Percentiles rank a stretch among this genome's conserved stretches.
Conservation (phyloP, 1,140 invertebrate species). For the Orchestia grillus region DNA sequence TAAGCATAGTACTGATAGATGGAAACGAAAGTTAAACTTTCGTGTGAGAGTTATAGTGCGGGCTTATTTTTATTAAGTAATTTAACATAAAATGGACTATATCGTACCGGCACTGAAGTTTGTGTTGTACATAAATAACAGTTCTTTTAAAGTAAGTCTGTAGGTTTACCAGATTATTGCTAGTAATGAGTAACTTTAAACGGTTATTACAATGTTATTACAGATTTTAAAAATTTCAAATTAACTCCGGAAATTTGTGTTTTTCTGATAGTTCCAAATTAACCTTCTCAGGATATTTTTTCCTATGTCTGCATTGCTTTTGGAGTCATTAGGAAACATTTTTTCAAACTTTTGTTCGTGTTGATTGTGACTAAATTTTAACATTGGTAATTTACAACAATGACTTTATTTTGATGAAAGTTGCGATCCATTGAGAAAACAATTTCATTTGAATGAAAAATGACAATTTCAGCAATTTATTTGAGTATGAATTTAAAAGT, state of each 20-base stretch:
- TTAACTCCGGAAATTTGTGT: not conserved
- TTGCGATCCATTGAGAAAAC: not conserved
- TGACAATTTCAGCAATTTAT: not conserved
- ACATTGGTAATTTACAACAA: not conserved
- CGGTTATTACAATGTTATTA: not conserved
- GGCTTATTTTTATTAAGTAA: not conserved
- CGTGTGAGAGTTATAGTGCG: not conserved
- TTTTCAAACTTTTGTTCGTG: not conserved
- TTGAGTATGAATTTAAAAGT: not conserved
- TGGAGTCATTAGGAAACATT: not conserved
- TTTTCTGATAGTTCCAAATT: not conserved
- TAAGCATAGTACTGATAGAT: not conserved
- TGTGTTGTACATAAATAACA: not conserved
- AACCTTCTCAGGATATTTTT: not conserved
- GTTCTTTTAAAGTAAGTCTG: not conserved
- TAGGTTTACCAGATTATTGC: not conserved
- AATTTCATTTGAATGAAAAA: not conserved
- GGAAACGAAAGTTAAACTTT: not conserved
- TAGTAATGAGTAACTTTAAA: not conserved
- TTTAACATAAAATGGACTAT: not conserved
- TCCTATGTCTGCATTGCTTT: not conserved
- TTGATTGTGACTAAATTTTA: not conserved
- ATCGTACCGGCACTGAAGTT: not conserved
- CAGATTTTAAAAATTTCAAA: not conserved
- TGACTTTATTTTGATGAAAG: not conserved